Evolutionary conservation across 1,140 invertebrate genomes (phyloP), one percentile per base, ranked within the genome.

Genomic region (Aplysia californica): DNA sequence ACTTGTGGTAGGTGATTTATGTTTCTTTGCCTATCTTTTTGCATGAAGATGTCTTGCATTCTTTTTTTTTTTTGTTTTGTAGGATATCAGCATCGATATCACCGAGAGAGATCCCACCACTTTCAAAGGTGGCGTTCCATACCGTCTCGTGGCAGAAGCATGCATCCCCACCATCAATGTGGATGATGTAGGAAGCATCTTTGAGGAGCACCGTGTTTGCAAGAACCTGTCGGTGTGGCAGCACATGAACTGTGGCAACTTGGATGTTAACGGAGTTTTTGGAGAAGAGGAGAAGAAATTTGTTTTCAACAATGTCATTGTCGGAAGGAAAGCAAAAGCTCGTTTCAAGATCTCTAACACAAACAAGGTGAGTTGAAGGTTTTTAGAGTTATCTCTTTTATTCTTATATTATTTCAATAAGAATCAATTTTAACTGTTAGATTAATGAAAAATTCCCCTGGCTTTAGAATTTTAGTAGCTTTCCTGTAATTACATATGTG

Each of bases 301-400:
- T 82, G 81, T 89, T 2, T 90, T 90, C 77, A 89, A 87, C 76
- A 90, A 89, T 75, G 89, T 90, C 20, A 87, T 90, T 55, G 88
- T 90, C 61, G 89, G 89, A 31, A 76, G 85, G 33, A 87, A 83
- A 75, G 86, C 88, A 3, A 87, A 85, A 68, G 89, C 89, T n/a
- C 77, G 89, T 29, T 90, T 90, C 73, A 90, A 89, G 83, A 86
- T 90, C 44, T 81, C 81, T 68, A 90, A 90, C 79, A 79, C 79
- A 33, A 87, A 88, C 69, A 90, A 90, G 79, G 87, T 87, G 64
- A 50, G 39, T 41, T 44, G 29, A 38, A 23, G 21, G n/a, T 50
- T 18, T 61, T n/a, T n/a, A n/a, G n/a, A n/a, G n/a, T n/a, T n/a
- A n/a, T n/a, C n/a, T n/a, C n/a, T n/a, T n/a, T n/a, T n/a, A n/a